Conservation (phyloP, 2,113 vertebrate genomes). For the Chelonoidis abingdonii region DNA sequence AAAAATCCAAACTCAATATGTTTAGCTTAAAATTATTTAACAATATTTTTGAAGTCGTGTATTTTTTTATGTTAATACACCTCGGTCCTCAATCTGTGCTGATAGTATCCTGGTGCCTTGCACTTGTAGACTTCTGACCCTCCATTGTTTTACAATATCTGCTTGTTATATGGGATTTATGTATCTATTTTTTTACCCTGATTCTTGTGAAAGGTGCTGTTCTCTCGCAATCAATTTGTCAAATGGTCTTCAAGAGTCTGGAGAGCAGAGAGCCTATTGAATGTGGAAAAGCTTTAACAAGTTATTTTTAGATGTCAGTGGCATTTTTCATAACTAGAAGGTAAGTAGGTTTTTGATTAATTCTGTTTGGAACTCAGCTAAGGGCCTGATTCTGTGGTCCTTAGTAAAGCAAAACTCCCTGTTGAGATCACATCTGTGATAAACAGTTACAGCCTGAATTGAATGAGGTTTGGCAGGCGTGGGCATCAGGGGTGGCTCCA, state of each 20-base stretch:
- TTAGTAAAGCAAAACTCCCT: not conserved
- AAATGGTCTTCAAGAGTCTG: not conserved
- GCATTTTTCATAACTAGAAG: not conserved
- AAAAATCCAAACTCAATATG: conserved; percentile 74
- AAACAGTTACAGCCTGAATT: not conserved
- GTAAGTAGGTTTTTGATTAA: not conserved
- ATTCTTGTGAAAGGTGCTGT: not conserved
- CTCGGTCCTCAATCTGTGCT: not conserved
- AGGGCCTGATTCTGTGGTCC: not conserved
- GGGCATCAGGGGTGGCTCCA: not conserved
- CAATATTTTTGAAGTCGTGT: conserved; percentile 40
- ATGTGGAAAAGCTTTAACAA: not conserved
- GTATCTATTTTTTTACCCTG: not conserved
- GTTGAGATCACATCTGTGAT: not conserved
- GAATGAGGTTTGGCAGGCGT: not conserved
- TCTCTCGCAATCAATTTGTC: not conserved
- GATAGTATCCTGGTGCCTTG: not conserved
- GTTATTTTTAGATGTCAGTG: not conserved
- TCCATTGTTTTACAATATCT: not conserved
- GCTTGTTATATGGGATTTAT: not conserved
- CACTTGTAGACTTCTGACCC: not conserved
- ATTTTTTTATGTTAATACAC: not conserved
- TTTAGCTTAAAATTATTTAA: conserved; percentile 75
- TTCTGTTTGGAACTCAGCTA: not conserved
- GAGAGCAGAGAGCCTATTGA: not conserved